Evolutionary conservation across 2,797 vertebrate genomes (phyloP).

Genomic region (Sorex maritimensis): DNA sequence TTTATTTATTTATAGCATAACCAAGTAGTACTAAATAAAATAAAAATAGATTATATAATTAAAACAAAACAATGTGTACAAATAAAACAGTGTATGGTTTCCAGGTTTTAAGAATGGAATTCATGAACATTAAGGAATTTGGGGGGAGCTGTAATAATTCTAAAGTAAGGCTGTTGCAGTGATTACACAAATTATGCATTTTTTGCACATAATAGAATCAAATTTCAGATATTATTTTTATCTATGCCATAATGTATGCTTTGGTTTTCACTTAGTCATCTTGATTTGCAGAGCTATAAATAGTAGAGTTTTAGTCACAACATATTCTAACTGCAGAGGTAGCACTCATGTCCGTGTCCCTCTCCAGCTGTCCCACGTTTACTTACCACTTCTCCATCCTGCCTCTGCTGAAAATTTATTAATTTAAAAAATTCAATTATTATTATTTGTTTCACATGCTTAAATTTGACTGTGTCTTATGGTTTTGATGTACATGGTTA

Average conservation of each 20-base stretch:
- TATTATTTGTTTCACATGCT: no score
- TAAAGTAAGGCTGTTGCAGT: rapidly evolving
- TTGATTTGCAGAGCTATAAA: no score
- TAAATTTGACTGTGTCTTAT: no score
- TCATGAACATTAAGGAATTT: background rate
- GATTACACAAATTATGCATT: background rate
- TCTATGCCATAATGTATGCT: background rate
- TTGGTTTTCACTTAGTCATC: no score
- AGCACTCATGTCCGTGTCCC: no score
- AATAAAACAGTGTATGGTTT: background rate
- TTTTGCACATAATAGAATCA: background rate
- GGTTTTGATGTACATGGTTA: no score
- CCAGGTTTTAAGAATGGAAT: rapidly evolving
- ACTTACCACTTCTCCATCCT: no score
- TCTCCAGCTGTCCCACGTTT: no score
- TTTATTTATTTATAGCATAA: background rate
- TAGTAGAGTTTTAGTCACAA: no score
- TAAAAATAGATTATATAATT: background rate
- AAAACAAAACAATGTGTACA: background rate
- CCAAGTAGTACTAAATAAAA: background rate
- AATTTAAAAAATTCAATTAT: no score
- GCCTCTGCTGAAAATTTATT: no score
- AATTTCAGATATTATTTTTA: background rate
- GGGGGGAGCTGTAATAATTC: rapidly evolving
- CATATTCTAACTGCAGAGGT: no score